A percentile compares a stretch with the other conserved stretches of the same genome.
phyloP scores from a whole-genome alignment of 2,888 invertebrate genomes.

The Cheilosia scutellata region DNA sequence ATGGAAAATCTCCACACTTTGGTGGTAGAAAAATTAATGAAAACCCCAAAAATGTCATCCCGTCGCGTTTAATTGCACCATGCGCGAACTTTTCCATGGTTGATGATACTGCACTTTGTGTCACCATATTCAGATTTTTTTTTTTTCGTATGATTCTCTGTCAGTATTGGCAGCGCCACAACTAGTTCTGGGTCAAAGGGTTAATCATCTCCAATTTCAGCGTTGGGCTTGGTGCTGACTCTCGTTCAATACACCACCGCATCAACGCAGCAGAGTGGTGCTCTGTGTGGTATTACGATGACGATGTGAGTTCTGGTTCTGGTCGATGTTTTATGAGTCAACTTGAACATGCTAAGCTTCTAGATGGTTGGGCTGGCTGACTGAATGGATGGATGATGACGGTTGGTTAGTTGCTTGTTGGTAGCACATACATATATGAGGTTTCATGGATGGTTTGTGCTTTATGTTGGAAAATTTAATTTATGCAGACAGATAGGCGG shows the following conservation, averaged over 20 bases:
- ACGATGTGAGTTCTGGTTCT: constrained; percentile 36
- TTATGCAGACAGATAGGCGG: constrained; percentile 22
- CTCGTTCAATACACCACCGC: constrained; percentile 6
- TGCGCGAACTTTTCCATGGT: constrained; percentile 60
- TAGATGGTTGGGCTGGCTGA: constrained; percentile 79
- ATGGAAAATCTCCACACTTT: constrained; percentile 3
- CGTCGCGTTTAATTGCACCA: constrained; percentile 63
- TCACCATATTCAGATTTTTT: constrained; percentile 25
- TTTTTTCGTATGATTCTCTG: constrained; percentile 16
- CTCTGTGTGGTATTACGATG: not conserved
- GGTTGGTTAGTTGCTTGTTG: constrained; percentile 57
- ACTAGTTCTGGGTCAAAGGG: constrained; percentile 78
- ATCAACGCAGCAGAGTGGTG: not conserved
- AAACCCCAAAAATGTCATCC: constrained; percentile 67
- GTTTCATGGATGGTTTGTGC: constrained; percentile 58
- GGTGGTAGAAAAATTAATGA: constrained; percentile 68
- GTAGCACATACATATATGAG: constrained; percentile 37
- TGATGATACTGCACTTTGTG: constrained; percentile 54
- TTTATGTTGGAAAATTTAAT: constrained; percentile 55
- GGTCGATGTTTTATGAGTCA: constrained; percentile 57
- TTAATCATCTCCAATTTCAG: constrained; percentile 77
- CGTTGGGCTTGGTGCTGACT: constrained; percentile 22
- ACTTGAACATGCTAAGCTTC: constrained; percentile 56
- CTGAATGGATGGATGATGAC: constrained; percentile 50
- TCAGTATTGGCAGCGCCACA: constrained; percentile 46